phyloP scores from a whole-genome alignment of 2,113 vertebrate genomes.

The Nycticryphes semicollaris region DNA sequence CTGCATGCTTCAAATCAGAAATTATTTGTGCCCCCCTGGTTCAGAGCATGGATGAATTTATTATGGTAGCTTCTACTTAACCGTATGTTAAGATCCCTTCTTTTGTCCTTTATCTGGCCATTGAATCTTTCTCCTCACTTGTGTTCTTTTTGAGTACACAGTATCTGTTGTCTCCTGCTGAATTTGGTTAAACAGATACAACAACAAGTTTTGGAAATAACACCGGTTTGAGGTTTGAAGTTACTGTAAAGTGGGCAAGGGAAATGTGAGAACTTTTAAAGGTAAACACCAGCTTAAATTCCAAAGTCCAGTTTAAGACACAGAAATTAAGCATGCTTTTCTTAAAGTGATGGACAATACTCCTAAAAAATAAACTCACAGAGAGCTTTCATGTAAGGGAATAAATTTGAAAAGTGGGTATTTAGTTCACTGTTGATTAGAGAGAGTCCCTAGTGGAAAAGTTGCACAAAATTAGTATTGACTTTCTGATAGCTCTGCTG shows the following conservation, averaged over 20 bases:
- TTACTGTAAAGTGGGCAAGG: accelerated
- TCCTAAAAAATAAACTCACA: background rate
- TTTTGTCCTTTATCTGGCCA: background rate
- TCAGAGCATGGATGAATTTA: background rate
- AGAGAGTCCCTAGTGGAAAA: background rate
- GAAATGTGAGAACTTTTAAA: background rate
- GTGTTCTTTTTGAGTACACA: background rate
- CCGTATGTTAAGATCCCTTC: accelerated
- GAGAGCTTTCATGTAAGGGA: background rate
- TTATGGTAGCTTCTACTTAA: background rate
- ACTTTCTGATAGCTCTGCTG: background rate
- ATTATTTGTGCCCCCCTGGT: background rate
- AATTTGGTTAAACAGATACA: background rate
- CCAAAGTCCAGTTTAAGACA: background rate
- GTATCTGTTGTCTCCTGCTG: background rate
- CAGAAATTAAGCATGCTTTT: background rate
- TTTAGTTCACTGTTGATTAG: background rate
- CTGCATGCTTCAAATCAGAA: background rate
- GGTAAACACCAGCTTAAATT: background rate
- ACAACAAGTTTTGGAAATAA: background rate
- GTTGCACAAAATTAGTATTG: background rate
- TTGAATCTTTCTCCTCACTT: background rate
- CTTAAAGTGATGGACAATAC: background rate
- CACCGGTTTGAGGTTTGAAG: background rate
- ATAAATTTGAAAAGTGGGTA: background rate